Evolutionary conservation across 1,140 invertebrate genomes (phyloP).

Genomic region (Druon quercuslanigerum): DNA sequence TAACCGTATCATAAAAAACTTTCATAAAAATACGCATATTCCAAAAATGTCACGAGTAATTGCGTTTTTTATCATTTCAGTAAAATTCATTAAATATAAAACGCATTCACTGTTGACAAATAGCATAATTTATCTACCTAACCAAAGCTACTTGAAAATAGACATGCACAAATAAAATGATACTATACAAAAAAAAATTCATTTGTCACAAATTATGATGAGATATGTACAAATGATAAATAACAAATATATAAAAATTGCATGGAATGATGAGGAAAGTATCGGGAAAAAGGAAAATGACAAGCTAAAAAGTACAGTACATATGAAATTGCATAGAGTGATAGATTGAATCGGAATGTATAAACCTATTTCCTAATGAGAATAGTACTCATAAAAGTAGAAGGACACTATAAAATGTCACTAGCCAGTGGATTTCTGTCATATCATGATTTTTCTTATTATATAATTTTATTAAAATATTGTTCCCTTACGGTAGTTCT

Average conservation of each 20-base stretch:
- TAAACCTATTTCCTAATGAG: conserved; percentile 6
- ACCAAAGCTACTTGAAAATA: neutral
- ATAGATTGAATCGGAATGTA: neutral
- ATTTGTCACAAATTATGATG: neutral
- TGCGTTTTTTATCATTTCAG: neutral
- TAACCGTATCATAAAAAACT: no score
- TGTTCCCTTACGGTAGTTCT: neutral
- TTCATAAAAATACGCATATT: no score
- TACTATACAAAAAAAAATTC: neutral
- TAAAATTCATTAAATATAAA: conserved; percentile 1
- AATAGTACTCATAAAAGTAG: neutral
- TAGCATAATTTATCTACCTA: neutral
- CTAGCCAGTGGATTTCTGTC: no score
- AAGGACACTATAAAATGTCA: neutral
- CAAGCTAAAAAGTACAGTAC: no score
- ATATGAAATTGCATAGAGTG: no score
- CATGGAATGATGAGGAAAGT: conserved; percentile 19
- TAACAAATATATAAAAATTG: neutral
- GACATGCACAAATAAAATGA: neutral
- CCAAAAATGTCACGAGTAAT: neutral
- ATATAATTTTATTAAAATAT: neutral
- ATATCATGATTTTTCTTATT: no score
- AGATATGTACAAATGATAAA: conserved; percentile 16
- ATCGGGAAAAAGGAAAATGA: neutral
- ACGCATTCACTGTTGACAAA: neutral